These are phyloP conservation scores for Turritopsis rubra DNA, from an alignment of 30 jellyfish, hydroid and myxozoan species.

Conservation along the genomic window DNA sequence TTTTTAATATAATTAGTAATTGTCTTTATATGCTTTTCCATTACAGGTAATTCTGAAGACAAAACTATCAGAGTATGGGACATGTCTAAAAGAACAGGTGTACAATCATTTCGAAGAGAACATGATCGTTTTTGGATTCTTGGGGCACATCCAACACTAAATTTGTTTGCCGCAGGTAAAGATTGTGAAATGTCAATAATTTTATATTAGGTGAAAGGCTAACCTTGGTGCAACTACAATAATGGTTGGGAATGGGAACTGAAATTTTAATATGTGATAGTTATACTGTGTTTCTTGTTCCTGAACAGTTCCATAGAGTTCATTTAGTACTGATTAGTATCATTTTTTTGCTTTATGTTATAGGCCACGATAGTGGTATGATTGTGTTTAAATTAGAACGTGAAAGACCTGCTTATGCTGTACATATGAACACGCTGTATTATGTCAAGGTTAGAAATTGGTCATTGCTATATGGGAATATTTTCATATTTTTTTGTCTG, in stretches of 20 bases:
- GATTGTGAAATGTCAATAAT: too few relatives aligned
- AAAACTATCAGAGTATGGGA: slow-evolving; percentile 97
- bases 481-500: background rate
- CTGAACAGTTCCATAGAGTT: background rate
- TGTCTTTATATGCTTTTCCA: too few relatives aligned
- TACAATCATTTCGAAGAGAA: slow-evolving; percentile 88
- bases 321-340: too few relatives aligned
- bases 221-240: too few relatives aligned
- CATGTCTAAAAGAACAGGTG: slow-evolving; percentile 96
- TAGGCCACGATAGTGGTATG: slow-evolving; percentile 97
- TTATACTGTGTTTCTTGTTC: too few relatives aligned
- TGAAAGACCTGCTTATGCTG: slow-evolving; percentile 96
- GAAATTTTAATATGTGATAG: too few relatives aligned
- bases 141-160: slow-evolving; percentile 91
- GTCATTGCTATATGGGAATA: background rate
- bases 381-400: slow-evolving; percentile 82
- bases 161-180: slow-evolving; percentile 87
- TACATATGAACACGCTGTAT: slow-evolving; percentile 76
- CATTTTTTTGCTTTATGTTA: background rate
- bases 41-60: slow-evolving; percentile 89
- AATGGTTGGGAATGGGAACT: too few relatives aligned
- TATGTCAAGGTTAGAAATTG: slow-evolving; percentile 57
- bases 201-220: background rate
- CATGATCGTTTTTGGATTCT: slow-evolving; percentile 89
- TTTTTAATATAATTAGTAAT: too few relatives aligned